Evolutionary conservation across 2,113 vertebrate species (phyloP).

Genomic region (Cinclus cinclus): DNA sequence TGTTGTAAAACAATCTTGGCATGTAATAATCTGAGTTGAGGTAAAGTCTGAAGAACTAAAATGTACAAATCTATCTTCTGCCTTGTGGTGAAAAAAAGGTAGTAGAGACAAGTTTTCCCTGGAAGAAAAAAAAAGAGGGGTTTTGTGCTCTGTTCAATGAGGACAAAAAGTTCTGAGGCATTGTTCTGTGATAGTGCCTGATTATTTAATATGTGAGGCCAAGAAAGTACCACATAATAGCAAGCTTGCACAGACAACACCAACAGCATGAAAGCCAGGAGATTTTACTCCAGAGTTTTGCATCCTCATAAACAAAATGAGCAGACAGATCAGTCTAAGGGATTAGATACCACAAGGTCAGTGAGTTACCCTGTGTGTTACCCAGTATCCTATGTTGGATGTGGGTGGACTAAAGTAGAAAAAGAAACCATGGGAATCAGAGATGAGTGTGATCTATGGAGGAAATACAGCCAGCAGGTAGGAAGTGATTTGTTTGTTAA

Average conservation of each 20-base stretch:
- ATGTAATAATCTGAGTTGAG: neutral
- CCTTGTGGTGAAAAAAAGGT: neutral
- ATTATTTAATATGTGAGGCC: neutral
- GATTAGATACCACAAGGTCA: neutral
- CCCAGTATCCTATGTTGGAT: neutral
- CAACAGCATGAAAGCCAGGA: neutral
- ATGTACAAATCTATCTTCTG: neutral
- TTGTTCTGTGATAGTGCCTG: neutral
- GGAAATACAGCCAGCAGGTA: neutral
- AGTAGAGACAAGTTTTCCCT: neutral
- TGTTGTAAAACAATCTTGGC: neutral
- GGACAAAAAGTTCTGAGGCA: neutral
- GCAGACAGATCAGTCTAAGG: neutral
- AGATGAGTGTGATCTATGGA: neutral
- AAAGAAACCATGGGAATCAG: neutral
- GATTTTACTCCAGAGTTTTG: neutral
- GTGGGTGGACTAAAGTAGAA: neutral
- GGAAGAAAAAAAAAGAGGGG: neutral
- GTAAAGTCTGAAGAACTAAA: neutral
- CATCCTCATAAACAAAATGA: neutral
- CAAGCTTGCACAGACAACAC: neutral
- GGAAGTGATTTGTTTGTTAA: neutral
- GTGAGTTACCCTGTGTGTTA: neutral
- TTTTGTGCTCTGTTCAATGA: neutral
- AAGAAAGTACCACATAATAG: neutral